Evolutionary conservation across 37 sponge, comb jelly and placozoan species (phyloP).

Genomic region (Cliona cf. orientalis): DNA sequence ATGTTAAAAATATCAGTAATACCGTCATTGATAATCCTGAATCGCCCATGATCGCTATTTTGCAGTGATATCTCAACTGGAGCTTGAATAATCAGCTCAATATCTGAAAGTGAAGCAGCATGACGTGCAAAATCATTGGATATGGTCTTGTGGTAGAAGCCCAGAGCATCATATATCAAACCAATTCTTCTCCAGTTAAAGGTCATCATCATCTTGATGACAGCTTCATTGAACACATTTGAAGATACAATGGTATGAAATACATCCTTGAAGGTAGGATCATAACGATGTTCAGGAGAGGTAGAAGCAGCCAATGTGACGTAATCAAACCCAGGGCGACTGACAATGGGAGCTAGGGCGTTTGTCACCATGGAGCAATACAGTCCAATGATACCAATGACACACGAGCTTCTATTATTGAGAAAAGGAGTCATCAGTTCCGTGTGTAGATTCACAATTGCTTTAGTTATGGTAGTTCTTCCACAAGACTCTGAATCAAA

Average conservation of each 20-base stretch:
- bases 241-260: conserved; percentile 10
- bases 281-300: conserved; percentile 12
- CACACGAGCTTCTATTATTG: neutral
- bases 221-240: conserved; percentile 13
- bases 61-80: neutral
- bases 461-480: neutral
- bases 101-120: too few relatives aligned
- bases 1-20: neutral
- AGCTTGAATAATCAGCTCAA: neutral
- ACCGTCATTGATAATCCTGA: too few relatives aligned
- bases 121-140: conserved; percentile 1
- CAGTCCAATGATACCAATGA: conserved; percentile 37
- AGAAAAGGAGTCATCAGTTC: neutral
- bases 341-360: conserved; percentile 3
- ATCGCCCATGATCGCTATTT: neutral
- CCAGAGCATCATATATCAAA: neutral
- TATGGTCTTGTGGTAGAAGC: conserved; percentile 8
- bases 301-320: conserved; percentile 32
- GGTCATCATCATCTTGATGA: conserved; percentile 27
- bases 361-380: conserved; percentile 32
- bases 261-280: neutral
- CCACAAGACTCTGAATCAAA: conserved; percentile 29
- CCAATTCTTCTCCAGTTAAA: conserved; percentile 20
- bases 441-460: neutral
- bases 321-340: neutral